These are phyloP conservation scores for Nannospalax galili DNA, from an alignment of 2,113 vertebrate genomes.

Conservation along the genomic window DNA sequence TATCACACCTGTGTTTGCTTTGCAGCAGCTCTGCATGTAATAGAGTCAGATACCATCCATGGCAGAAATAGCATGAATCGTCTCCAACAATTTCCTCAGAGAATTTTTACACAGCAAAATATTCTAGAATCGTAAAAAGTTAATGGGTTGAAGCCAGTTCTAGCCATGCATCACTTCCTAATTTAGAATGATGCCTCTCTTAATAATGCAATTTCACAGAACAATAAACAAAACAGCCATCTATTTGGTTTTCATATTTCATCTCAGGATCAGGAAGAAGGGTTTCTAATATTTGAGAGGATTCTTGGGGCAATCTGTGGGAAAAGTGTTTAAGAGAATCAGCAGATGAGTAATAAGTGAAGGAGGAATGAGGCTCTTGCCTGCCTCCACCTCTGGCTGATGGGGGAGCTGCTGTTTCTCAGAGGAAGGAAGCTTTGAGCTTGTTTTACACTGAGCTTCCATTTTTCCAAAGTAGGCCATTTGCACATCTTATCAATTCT, in stretches of 20 bases:
- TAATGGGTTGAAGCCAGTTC: conserved; percentile 65
- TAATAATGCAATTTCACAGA: conserved; percentile 82
- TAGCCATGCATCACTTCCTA: conserved; percentile 71
- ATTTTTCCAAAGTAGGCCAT: conserved; percentile 39
- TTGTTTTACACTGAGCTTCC: not conserved
- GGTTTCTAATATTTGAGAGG: conserved; percentile 64
- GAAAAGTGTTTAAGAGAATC: conserved; percentile 71
- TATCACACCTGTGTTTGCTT: not conserved
- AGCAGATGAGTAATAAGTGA: conserved; percentile 62
- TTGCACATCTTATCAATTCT: conserved; percentile 53
- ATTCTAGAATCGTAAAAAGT: conserved; percentile 68
- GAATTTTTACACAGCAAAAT: conserved; percentile 61
- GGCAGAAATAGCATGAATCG: conserved; percentile 22
- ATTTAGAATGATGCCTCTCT: conserved; percentile 75
- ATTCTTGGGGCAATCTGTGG: conserved; percentile 54
- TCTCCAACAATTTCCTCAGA: not conserved
- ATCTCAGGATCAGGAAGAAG: conserved; percentile 60
- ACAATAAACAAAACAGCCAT: conserved; percentile 78
- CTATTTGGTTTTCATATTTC: conserved; percentile 75
- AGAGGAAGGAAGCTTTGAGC: not conserved
- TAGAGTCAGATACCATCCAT: not conserved
- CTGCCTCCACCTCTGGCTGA: not conserved
- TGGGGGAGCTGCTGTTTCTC: not conserved
- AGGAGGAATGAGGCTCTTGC: not conserved
- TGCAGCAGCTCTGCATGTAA: not conserved